Evolutionary conservation across 2,888 invertebrate species (phyloP).

Genomic region (Tholera decimalis): DNA sequence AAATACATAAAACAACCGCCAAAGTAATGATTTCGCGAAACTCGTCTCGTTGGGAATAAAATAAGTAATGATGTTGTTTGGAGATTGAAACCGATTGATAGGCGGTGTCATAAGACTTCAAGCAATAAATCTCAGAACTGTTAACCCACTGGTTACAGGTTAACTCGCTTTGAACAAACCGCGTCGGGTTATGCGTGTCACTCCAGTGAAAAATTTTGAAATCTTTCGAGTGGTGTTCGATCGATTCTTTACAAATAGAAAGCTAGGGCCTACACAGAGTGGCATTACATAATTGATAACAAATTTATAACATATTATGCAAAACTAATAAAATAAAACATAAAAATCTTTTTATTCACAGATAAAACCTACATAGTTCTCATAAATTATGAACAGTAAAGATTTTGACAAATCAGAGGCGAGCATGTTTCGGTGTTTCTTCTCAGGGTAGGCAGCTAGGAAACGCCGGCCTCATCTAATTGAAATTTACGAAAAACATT

Average conservation of each 20-base stretch:
- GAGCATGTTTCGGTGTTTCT: no score
- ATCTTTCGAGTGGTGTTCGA: not conserved
- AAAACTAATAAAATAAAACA: no score
- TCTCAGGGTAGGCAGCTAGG: no score
- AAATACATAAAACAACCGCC: constrained; percentile 45
- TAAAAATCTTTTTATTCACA: no score
- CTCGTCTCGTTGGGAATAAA: constrained; percentile 34
- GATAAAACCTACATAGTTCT: no score
- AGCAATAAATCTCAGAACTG: constrained; percentile 34
- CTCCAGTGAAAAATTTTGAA: constrained; percentile 8
- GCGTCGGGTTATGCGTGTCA: constrained; percentile 10
- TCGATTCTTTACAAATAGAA: constrained; percentile 6
- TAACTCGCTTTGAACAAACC: constrained; percentile 34
- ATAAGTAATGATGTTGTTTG: constrained; percentile 53
- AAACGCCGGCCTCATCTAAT: no score
- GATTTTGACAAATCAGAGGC: no score
- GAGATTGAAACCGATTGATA: constrained; percentile 52
- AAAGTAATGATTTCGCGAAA: constrained; percentile 44
- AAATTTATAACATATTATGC: no score
- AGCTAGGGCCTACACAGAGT: not conserved
- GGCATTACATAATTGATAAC: not conserved
- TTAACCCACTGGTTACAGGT: constrained; percentile 39
- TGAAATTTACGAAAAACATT: no score
- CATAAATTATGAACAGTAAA: no score
- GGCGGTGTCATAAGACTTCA: constrained; percentile 23